Base-by-base conservation (phyloP, 2,113 vertebrate species). In the Murina feae region DNA sequence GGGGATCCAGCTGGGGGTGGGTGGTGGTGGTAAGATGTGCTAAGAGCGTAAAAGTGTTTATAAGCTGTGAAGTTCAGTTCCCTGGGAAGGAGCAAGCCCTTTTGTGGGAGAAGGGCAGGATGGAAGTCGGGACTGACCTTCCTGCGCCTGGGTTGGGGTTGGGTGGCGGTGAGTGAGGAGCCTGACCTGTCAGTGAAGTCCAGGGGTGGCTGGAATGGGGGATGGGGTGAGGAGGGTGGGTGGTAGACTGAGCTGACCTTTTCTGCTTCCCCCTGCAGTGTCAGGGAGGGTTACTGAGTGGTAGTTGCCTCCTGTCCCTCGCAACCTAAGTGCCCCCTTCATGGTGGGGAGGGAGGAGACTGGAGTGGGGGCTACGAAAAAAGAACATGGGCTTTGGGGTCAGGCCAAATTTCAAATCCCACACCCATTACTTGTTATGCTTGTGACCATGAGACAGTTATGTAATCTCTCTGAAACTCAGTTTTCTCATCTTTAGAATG, bases 401-500 rank as follows among this genome's bases (percentile, higher is more conserved):
- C 39, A 49, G 53, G 30, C 11, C 42, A 4, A 14, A 7, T 89
- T 85, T 92, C 81, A 86, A 6, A 68, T 78, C 9, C 65, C 9
- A 81, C 23, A 30, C 3, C 39, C 39, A 66, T 10, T 55, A 72
- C 16, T 91, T 74, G 37, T 80, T 51, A 35, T 8, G 35, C 87
- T 58, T 42, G 28, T 87, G 69, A 68, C 47, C 35, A 80, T 44
- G 35, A 87, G 28, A 53, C 2, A 63, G 37, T 91, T 82, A 51
- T 8, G 6, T 84, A 28, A 55, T 66, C 53, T 96, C 74, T 55
- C 84, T 60, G 79, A 69, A 51, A 71, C 90, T 96, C 25, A 37
- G 47, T 89, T 93, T 90, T 79, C 55, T 92, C 66, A 35, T 90
- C 68, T 92, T 93, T 85, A 93, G 86, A 87, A 53, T 85, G 53